These are phyloP conservation scores for Accipiter fasciatus DNA, from an alignment of 2,797 vertebrate species.

Conservation along the genomic window DNA sequence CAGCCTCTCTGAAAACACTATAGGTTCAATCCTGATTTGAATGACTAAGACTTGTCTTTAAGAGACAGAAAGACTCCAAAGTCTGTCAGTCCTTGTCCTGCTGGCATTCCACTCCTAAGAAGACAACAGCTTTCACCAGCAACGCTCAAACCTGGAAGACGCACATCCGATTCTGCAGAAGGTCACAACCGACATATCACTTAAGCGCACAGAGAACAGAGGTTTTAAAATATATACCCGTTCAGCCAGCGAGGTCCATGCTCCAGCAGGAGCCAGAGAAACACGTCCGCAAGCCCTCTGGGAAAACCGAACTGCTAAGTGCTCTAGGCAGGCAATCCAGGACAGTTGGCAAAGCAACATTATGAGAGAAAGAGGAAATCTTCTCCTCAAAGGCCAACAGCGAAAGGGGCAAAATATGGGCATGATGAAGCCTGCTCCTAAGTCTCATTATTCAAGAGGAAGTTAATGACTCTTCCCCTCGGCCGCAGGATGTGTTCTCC, in stretches of 20 bases:
- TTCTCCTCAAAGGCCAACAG: neutral
- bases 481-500: neutral
- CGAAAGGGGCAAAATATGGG: neutral
- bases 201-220: neutral
- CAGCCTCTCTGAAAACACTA: neutral
- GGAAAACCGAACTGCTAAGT: neutral
- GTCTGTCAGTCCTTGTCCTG: neutral
- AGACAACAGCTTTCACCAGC: neutral
- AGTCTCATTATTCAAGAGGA: conserved; percentile 4
- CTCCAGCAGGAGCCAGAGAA: neutral
- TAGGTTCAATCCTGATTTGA: neutral
- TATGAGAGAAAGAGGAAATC: neutral
- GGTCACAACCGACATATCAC: neutral
- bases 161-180: neutral
- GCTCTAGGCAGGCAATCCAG: neutral
- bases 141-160: neutral
- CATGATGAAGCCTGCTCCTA: neutral
- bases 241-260: neutral
- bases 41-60: neutral
- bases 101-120: neutral
- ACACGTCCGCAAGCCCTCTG: neutral
- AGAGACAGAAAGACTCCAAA: neutral
- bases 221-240: neutral
- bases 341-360: neutral
- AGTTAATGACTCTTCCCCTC: neutral